Percentiles rank a stretch among this genome's conserved stretches.
These are phyloP conservation scores for Falco naumanni DNA, from an alignment of 2,797 vertebrate species.

Conservation along the genomic window DNA sequence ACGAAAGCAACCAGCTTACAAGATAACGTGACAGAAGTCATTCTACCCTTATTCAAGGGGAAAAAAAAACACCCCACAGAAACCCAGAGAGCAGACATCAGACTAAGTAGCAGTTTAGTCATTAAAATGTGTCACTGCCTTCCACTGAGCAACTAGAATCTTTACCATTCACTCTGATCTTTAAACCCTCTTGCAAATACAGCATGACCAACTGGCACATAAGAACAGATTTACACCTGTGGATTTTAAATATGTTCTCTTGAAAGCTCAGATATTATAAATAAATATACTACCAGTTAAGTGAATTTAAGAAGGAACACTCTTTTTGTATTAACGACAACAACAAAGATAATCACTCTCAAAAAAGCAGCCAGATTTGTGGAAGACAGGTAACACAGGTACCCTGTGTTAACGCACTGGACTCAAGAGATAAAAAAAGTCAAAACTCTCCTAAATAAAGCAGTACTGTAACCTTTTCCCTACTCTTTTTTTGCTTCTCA, in stretches of 20 bases:
- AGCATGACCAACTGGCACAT: rapidly evolving
- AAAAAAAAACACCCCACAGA: background rate
- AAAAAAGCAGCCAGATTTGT: background rate
- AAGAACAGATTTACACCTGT: too few relatives aligned
- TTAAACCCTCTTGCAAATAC: too few relatives aligned
- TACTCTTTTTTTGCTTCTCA: background rate
- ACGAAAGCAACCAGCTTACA: background rate
- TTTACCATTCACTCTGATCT: background rate
- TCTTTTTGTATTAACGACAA: background rate
- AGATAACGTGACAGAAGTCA: too few relatives aligned
- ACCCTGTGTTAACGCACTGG: too few relatives aligned
- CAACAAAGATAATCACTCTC: background rate
- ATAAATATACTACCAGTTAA: background rate
- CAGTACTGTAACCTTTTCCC: too few relatives aligned
- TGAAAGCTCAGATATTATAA: background rate
- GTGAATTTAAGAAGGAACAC: background rate
- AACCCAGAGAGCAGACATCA: background rate
- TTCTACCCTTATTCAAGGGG: too few relatives aligned
- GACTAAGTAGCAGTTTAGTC: too few relatives aligned
- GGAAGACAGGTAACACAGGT: background rate
- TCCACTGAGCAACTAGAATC: background rate
- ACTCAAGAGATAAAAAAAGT: background rate
- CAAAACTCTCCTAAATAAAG: background rate
- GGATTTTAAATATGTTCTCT: background rate
- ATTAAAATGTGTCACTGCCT: background rate